Percentiles rank a stretch among this genome's conserved stretches.
Conservation (phyloP, 1,140 invertebrate genomes). For the Euwallacea similis region DNA sequence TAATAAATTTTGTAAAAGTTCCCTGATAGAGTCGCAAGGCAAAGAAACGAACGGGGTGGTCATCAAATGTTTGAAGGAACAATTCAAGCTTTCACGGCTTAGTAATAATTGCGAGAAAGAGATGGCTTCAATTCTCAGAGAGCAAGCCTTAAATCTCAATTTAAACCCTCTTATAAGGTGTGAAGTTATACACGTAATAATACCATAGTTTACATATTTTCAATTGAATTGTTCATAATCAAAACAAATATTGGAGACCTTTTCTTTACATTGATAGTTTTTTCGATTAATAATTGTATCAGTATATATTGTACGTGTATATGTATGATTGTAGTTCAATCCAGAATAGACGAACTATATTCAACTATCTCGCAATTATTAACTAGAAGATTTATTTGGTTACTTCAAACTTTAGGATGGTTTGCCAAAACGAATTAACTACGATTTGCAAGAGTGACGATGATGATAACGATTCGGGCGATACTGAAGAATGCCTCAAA, state of each 20-base stretch:
- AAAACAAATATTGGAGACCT: too few species aligned
- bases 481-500: slow-evolving; percentile 87
- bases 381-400: not conserved
- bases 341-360: too few species aligned
- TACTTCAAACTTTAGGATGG: slow-evolving; percentile 63
- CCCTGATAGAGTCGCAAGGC: slow-evolving; percentile 46
- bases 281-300: too few species aligned
- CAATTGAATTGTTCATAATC: not conserved
- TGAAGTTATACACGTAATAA: not conserved
- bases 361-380: not conserved
- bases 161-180: slow-evolving; percentile 78
- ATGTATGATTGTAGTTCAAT: too few species aligned
- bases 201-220: not conserved
- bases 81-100: slow-evolving; percentile 74
- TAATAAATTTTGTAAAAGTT: slow-evolving; percentile 65
- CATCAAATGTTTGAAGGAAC: slow-evolving; percentile 72
- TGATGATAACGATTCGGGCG: slow-evolving; percentile 61
- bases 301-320: too few species aligned
- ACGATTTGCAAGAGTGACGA: slow-evolving; percentile 62
- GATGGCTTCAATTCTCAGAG: slow-evolving; percentile 78
- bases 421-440: slow-evolving; percentile 73
- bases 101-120: slow-evolving; percentile 78
- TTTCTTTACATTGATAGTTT: too few species aligned
- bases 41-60: slow-evolving; percentile 58
- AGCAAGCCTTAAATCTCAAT: slow-evolving; percentile 84